A percentile compares a stretch with the other conserved stretches of the same genome.
Evolutionary conservation across 2,888 invertebrate species (phyloP).

Genomic region (Rotaria socialis): DNA sequence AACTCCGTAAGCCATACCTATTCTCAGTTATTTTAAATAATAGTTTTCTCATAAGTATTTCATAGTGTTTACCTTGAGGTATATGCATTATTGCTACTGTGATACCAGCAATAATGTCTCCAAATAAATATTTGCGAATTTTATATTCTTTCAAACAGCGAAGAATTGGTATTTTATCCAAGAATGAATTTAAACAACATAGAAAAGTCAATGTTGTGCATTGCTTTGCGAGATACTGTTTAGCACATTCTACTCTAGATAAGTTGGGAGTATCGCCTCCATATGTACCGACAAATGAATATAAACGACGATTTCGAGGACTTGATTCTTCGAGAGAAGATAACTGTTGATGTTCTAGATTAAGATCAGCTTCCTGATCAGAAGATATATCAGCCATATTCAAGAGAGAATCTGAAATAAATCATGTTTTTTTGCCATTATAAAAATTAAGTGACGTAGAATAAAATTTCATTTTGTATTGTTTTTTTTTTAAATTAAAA

Average conservation of each 20-base stretch:
- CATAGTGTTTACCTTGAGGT: background rate
- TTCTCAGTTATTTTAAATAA: background rate
- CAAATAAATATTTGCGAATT: background rate
- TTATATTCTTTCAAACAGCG: conserved; percentile 10
- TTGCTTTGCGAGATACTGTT: background rate
- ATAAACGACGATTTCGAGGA: background rate
- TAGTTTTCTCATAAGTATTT: too few relatives aligned
- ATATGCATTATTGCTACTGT: conserved; percentile 8
- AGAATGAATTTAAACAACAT: background rate
- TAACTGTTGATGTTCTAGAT: too few relatives aligned
- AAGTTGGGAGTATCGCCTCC: background rate
- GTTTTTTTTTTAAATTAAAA: too few relatives aligned
- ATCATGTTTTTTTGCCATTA: too few relatives aligned
- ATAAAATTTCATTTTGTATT: too few relatives aligned
- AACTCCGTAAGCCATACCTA: conserved; percentile 23
- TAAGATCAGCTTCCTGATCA: too few relatives aligned
- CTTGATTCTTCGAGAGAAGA: too few relatives aligned
- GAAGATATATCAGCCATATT: too few relatives aligned
- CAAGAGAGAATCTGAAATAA: too few relatives aligned
- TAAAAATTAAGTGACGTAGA: too few relatives aligned
- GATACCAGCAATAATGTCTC: background rate
- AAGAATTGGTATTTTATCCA: background rate
- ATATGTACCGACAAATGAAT: background rate
- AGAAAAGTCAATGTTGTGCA: background rate
- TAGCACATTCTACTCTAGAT: background rate